A percentile compares a stretch with the other conserved stretches of the same genome.
phyloP scores from a whole-genome alignment of 1,140 invertebrate genomes.

The Trichomalopsis sarcophagae region DNA sequence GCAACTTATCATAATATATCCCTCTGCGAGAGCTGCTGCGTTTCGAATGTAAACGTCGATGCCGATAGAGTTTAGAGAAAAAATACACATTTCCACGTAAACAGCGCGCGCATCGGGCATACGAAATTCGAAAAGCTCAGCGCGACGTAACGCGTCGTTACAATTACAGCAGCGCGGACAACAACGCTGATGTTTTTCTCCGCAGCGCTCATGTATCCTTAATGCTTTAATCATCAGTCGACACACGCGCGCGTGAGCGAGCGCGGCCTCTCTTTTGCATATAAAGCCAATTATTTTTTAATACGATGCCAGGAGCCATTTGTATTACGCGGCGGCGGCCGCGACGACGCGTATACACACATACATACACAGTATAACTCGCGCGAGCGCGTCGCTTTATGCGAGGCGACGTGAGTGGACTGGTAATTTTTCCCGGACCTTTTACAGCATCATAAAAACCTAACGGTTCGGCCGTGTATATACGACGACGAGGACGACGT shows the following conservation, averaged over 20 bases:
- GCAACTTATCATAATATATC: neutral
- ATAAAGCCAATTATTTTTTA: constrained; percentile 49
- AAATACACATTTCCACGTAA: too few species aligned
- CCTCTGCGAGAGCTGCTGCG: neutral
- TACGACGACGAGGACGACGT: neutral
- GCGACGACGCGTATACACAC: constrained; percentile 9
- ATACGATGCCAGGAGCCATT: constrained; percentile 45
- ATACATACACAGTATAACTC: neutral
- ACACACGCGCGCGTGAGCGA: neutral
- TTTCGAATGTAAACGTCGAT: neutral
- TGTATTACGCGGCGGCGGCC: constrained; percentile 28
- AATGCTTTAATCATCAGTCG: constrained; percentile 36
- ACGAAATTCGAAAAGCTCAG: too few species aligned
- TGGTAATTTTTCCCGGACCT: constrained; percentile 61
- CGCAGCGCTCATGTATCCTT: neutral
- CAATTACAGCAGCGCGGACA: neutral
- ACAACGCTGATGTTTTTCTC: neutral
- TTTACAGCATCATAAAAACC: constrained; percentile 61
- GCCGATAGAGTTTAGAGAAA: too few species aligned
- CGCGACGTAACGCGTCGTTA: too few species aligned
- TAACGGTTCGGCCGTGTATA: constrained; percentile 53
- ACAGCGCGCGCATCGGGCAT: too few species aligned
- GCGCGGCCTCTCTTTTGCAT: constrained; percentile 16
- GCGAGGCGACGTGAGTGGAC: constrained; percentile 63
- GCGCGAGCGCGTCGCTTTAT: constrained; percentile 55